Evolutionary conservation across 2,888 invertebrate genomes (phyloP).

Genomic region (Stenchaetothrips biformis): DNA sequence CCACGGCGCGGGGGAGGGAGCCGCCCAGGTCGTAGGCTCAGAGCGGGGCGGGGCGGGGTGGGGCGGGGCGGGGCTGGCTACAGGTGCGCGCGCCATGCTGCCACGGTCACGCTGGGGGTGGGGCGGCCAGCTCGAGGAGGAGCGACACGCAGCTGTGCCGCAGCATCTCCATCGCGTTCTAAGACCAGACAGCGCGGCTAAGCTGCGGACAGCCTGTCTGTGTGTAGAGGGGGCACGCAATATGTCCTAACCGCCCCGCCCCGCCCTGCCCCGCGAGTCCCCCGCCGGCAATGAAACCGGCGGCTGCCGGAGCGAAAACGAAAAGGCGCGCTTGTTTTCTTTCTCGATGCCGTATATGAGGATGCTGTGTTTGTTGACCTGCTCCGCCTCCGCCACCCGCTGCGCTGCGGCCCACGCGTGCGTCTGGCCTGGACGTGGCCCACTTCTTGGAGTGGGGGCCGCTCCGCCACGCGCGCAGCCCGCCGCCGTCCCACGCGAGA

Average conservation of each 20-base stretch:
- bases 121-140: too few species aligned
- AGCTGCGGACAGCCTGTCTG: too few species aligned
- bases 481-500: constrained; percentile 36
- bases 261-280: too few species aligned
- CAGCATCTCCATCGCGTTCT: not conserved
- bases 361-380: not conserved
- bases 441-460: constrained; percentile 44
- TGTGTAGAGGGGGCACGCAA: too few species aligned
- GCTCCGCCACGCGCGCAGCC: constrained; percentile 45
- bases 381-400: constrained; percentile 37
- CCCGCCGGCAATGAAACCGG: too few species aligned
- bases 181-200: not conserved
- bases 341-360: too few species aligned
- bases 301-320: too few species aligned
- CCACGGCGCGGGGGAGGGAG: not conserved
- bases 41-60: not conserved
- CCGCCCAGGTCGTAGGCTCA: not conserved
- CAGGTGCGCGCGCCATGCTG: not conserved
- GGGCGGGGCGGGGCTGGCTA: not conserved
- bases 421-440: constrained; percentile 49
- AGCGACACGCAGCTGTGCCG: not conserved
- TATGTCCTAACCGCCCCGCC: too few species aligned
- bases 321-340: too few species aligned
- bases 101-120: constrained; percentile 4
- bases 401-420: constrained; percentile 40